Evolutionary conservation across 2,797 vertebrate genomes (phyloP).

Genomic region (Xenops minutus): DNA sequence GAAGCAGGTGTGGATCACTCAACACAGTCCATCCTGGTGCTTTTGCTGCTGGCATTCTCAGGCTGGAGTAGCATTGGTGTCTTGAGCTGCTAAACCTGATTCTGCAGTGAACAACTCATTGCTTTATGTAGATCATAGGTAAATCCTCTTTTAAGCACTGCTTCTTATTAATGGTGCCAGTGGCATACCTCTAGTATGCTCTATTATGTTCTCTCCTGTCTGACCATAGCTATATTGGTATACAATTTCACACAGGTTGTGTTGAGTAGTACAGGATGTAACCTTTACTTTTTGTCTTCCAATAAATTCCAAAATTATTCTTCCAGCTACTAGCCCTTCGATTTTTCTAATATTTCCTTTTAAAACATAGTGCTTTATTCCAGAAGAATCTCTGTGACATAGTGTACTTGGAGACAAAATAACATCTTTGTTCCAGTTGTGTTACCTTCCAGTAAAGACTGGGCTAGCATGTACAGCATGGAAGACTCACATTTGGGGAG

Average conservation of each 20-base stretch:
- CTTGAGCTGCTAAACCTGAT: background rate
- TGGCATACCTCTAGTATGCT: background rate
- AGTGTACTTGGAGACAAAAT: background rate
- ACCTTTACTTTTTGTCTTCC: background rate
- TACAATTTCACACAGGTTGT: background rate
- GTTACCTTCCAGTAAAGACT: background rate
- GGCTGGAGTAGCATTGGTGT: rapidly evolving
- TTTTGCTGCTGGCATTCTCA: background rate
- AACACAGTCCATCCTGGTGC: background rate
- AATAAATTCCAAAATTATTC: background rate
- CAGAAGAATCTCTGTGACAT: background rate
- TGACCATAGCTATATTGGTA: background rate
- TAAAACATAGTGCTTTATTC: background rate
- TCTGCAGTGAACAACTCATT: background rate
- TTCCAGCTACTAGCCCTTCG: background rate
- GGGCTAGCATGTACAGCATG: background rate
- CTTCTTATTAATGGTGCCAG: background rate
- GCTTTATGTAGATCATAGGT: background rate
- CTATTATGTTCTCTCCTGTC: background rate
- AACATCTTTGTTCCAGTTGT: background rate
- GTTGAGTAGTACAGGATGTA: background rate
- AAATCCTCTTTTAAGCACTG: background rate
- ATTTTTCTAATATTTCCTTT: background rate
- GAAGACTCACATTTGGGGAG: background rate
- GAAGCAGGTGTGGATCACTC: background rate